These are phyloP conservation scores for Lacanobia oleracea DNA, from an alignment of 2,888 invertebrate species.

Conservation along the genomic window DNA sequence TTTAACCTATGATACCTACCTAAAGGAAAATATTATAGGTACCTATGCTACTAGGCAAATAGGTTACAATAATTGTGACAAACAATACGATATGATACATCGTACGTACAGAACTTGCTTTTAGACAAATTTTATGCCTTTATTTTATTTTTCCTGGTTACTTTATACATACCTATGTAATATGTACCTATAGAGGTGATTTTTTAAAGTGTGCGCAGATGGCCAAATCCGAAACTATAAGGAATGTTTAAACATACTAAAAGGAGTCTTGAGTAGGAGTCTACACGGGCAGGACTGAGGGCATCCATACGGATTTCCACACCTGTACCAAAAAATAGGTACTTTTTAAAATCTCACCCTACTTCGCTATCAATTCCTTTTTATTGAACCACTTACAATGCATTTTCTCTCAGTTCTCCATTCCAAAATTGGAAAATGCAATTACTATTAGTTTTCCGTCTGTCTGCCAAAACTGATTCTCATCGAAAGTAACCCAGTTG, in stretches of 20 bases:
- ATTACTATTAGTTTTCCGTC: slow-evolving; percentile 3
- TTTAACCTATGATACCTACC: neutral
- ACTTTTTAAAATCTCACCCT: neutral
- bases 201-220: too few relatives aligned
- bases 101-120: neutral
- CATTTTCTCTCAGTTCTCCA: slow-evolving; percentile 5
- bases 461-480: slow-evolving; percentile 42
- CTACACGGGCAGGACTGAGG: too few relatives aligned
- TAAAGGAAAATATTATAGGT: neutral
- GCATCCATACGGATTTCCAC: too few relatives aligned
- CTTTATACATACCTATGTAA: too few relatives aligned
- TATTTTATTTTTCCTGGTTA: neutral
- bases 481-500: slow-evolving; percentile 1
- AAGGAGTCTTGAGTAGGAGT: too few relatives aligned
- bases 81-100: neutral
- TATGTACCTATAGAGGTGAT: too few relatives aligned
- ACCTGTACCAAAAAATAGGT: too few relatives aligned
- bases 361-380: slow-evolving; percentile 16
- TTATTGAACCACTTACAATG: slow-evolving; percentile 7
- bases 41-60: neutral
- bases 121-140: neutral
- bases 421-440: slow-evolving; percentile 18
- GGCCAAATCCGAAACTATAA: too few relatives aligned
- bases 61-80: neutral
- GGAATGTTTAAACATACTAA: too few relatives aligned